Conservation (phyloP, 2,888 invertebrate species). For the Poecilus cupreus region DNA sequence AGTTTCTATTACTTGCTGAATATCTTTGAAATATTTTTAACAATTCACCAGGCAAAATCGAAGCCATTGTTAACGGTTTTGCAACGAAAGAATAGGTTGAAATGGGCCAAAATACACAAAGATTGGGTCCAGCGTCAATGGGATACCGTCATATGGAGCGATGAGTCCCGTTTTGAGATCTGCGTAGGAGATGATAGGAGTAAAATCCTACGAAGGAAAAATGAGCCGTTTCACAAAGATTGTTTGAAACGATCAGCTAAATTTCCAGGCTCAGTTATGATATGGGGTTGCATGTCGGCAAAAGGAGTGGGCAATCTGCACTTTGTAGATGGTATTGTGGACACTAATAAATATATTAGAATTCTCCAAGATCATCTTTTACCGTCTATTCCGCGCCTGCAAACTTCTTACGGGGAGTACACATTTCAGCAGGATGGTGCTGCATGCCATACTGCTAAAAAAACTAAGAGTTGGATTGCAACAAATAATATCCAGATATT, state of each 20-base stretch:
- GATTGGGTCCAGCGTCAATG: neutral
- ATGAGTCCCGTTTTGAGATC: neutral
- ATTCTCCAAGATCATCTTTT: neutral
- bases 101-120: neutral
- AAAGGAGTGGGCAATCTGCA: neutral
- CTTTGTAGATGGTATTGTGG: neutral
- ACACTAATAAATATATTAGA: neutral
- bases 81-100: neutral
- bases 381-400: neutral
- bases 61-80: neutral
- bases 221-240: neutral
- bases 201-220: neutral
- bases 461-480: too few relatives aligned
- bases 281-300: neutral
- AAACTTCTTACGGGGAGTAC: neutral
- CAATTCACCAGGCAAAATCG: too few relatives aligned
- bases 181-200: neutral
- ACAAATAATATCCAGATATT: too few relatives aligned
- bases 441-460: neutral
- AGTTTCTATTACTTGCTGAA: too few relatives aligned
- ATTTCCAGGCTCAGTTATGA: conserved; percentile 12
- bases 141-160: neutral
- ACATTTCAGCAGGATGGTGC: neutral
- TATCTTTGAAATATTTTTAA: too few relatives aligned
- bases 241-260: neutral